Evolutionary conservation across 1,140 invertebrate species (phyloP), one percentile per base, ranked within the genome.

Genomic region (Drosophila ananassae): DNA sequence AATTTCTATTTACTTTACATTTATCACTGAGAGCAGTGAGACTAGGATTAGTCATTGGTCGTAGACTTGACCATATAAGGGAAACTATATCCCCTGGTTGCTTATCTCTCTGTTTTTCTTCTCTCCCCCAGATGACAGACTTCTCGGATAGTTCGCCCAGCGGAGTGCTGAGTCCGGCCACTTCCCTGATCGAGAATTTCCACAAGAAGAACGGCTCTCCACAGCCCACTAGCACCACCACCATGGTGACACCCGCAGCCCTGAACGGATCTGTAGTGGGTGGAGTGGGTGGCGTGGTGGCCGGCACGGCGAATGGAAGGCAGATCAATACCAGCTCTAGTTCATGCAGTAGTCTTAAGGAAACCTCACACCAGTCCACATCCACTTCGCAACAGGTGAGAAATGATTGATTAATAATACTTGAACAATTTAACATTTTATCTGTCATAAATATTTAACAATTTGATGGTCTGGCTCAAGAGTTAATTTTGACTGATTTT

Each of bases 271-370:
- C 73, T 25, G 24, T 44, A 46, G 59, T 53, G 10, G 73, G 41
- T 7, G 67, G 54, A 12, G 58, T 30, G 34, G 68, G 56, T 44
- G 66, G 64, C 46, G 68, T 82, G 50, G 58, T 69, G 58, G 41
- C 56, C 28, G 56, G 34, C 52, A 47, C 57, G 12, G 54, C 73
- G 17, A 68, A 81, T 46, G 89, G 84, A 52, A 69, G 90, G 47
- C 90, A 91, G 39, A 90, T 92, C 22, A 92, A 92, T 51, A 87
- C 91, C 39, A 92, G 90, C 56, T 87, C 81, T 28, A 85, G 82
- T 63, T 91, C 81, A 30, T 82, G 85, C 77, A 92, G 91, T 92
- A 92, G 91, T 67, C 77, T 92, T 90, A 92, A 92, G 90, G 91
- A 92, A 92, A 91, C 91, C 69, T 91, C 83, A 62, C 84, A 77